Conservation (phyloP, 2,888 invertebrate species). For the Epinotia brunnichana region DNA sequence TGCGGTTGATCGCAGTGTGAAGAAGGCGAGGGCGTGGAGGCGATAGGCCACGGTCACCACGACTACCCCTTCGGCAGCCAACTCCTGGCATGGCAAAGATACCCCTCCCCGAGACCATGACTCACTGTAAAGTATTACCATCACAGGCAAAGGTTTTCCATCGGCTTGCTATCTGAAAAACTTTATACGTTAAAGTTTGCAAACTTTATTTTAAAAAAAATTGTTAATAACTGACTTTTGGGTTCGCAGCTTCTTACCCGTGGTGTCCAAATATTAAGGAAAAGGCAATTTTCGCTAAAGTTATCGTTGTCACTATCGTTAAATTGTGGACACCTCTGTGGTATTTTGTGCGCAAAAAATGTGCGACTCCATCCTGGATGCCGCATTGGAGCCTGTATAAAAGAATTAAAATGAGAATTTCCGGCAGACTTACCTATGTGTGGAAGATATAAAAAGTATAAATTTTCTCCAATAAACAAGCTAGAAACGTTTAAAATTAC, state of each 20-base stretch:
- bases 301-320: slow-evolving; percentile 60
- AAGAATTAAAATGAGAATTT: neutral
- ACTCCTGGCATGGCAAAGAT: slow-evolving; percentile 86
- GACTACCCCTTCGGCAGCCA: slow-evolving; percentile 88
- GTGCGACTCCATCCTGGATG: slow-evolving; percentile 89
- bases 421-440: neutral
- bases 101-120: slow-evolving; percentile 82
- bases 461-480: neutral
- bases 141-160: slow-evolving; percentile 85
- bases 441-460: neutral
- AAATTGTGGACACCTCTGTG: slow-evolving; percentile 87
- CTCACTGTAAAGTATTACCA: slow-evolving; percentile 87
- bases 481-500: slow-evolving; percentile 40
- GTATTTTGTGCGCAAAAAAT: slow-evolving; percentile 87
- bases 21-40: slow-evolving; percentile 88
- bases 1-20: slow-evolving; percentile 80
- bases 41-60: slow-evolving; percentile 89
- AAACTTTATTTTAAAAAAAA: neutral
- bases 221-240: too few relatives aligned
- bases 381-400: slow-evolving; percentile 85
- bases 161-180: slow-evolving; percentile 77
- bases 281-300: slow-evolving; percentile 92
- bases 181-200: slow-evolving; percentile 42
- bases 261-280: slow-evolving; percentile 94
- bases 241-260: slow-evolving; percentile 77